phyloP scores from a whole-genome alignment of 2,888 invertebrate genomes.

The Aphrophora alni region DNA sequence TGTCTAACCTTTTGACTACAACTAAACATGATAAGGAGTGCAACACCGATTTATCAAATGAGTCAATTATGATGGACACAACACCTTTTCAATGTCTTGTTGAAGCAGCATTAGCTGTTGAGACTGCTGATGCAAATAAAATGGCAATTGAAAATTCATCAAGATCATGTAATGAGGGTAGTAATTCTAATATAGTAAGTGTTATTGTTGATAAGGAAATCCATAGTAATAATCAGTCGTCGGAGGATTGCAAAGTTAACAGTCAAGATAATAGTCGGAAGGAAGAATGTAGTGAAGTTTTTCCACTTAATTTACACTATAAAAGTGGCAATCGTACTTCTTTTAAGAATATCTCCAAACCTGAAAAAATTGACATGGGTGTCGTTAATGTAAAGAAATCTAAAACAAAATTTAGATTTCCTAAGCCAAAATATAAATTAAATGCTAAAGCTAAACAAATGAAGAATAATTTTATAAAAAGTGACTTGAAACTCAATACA shows the following conservation, averaged over 20 bases:
- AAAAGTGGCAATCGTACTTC: too few species aligned
- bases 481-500: neutral
- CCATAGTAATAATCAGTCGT: too few species aligned
- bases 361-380: neutral
- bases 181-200: neutral
- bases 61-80: neutral
- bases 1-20: neutral
- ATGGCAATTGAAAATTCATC: conserved; percentile 16
- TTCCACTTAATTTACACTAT: too few species aligned
- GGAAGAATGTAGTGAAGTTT: too few species aligned
- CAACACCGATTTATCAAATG: neutral
- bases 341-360: neutral
- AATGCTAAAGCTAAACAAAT: neutral
- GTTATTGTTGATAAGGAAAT: too few species aligned
- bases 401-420: neutral
- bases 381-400: neutral
- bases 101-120: conserved; percentile 31
- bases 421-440: neutral
- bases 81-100: conserved; percentile 30
- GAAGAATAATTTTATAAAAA: neutral
- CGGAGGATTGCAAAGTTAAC: too few species aligned
- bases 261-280: too few species aligned
- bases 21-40: neutral
- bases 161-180: neutral
- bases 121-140: conserved; percentile 29